Evolutionary conservation across 1,140 invertebrate species (phyloP).

Genomic region (Drosophila chauvacae): DNA sequence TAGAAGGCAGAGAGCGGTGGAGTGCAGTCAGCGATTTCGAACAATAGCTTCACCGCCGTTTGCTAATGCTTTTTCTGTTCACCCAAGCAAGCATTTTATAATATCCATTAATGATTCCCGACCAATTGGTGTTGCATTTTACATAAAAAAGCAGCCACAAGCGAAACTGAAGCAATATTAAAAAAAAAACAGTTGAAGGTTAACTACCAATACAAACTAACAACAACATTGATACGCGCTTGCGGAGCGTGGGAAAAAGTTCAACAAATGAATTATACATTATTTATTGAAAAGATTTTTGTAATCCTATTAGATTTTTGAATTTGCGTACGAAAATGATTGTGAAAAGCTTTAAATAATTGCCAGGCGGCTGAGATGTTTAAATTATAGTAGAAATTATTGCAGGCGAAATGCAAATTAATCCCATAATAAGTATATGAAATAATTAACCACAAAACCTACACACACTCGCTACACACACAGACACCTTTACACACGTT

Average conservation of each 20-base stretch:
- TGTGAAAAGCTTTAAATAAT: conserved; percentile 78
- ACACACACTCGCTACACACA: conserved; percentile 34
- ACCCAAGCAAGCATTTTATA: conserved; percentile 46
- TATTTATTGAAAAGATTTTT: conserved; percentile 48
- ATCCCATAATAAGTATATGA: conserved; percentile 48
- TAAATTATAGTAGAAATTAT: conserved; percentile 71
- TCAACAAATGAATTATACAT: conserved; percentile 29
- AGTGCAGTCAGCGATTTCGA: background rate
- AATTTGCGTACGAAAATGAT: conserved; percentile 69
- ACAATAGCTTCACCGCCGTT: background rate
- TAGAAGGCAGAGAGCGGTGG: background rate
- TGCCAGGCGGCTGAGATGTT: conserved; percentile 73
- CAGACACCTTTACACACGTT: conserved; percentile 61
- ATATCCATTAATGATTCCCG: conserved; percentile 35
- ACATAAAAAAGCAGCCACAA: conserved; percentile 20
- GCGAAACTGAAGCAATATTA: conserved; percentile 67
- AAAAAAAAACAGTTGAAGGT: conserved; percentile 25
- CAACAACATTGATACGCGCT: conserved; percentile 32
- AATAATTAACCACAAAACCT: conserved; percentile 51
- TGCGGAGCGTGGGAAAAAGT: conserved; percentile 46
- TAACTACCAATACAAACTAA: conserved; percentile 52
- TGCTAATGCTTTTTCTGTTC: conserved; percentile 40
- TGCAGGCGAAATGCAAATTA: conserved; percentile 59
- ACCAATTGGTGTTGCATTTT: conserved; percentile 45
- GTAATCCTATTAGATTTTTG: conserved; percentile 51